phyloP scores from a whole-genome alignment of 2,888 invertebrate genomes.

The Scaptomyza cyrtandrae region DNA sequence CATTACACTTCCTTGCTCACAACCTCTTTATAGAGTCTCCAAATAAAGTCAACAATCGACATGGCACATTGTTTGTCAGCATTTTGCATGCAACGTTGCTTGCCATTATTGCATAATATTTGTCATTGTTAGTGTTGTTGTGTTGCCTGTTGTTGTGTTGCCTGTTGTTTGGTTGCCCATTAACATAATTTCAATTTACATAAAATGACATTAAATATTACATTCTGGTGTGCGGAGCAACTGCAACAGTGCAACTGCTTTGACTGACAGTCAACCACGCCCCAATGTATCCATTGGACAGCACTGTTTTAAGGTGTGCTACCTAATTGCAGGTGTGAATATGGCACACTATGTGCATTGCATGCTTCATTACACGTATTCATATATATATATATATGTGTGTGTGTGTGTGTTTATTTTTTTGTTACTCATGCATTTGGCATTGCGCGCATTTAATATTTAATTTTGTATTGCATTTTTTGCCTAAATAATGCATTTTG shows the following conservation, averaged over 20 bases:
- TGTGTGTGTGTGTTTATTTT: no score
- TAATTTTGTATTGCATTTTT: conserved; percentile 66
- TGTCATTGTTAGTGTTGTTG: conserved; percentile 19
- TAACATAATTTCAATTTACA: conserved; percentile 80
- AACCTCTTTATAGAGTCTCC: neutral
- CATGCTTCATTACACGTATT: conserved; percentile 66
- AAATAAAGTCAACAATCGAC: conserved; percentile 35
- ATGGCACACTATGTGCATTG: conserved; percentile 54
- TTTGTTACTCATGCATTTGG: no score
- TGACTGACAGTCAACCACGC: conserved; percentile 49
- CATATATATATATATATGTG: no score
- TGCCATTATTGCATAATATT: conserved; percentile 54
- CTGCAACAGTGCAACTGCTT: conserved; percentile 11
- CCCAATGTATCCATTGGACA: conserved; percentile 3
- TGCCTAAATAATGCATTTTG: conserved; percentile 54
- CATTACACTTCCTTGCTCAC: neutral
- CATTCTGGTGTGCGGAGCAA: conserved; percentile 58
- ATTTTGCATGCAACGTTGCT: conserved; percentile 46
- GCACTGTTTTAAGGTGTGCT: neutral
- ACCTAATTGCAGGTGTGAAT: conserved; percentile 75
- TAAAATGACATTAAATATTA: conserved; percentile 77
- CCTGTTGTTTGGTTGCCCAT: conserved; percentile 52
- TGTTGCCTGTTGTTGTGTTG: conserved; percentile 17
- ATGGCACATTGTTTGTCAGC: conserved; percentile 49
- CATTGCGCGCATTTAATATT: conserved; percentile 51